These are phyloP conservation scores for Macheiramphus alcinus DNA, from an alignment of 2,113 vertebrate species.

Conservation along the genomic window DNA sequence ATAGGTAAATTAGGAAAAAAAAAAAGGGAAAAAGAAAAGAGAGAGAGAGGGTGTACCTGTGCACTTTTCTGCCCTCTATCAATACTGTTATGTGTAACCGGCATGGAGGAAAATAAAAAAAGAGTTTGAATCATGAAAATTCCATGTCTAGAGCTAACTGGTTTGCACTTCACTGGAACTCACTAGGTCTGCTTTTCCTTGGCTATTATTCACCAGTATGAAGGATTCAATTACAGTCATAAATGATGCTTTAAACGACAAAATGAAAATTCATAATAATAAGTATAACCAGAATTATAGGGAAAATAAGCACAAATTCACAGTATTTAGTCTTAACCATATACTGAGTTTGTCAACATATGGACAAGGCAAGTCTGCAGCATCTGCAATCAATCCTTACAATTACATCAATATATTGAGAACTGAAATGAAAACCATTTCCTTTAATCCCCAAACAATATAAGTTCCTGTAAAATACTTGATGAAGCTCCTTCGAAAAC, in stretches of 20 bases:
- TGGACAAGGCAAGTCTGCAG: neutral
- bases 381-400: neutral
- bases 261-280: neutral
- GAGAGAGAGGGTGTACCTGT: neutral
- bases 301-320: neutral
- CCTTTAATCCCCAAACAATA: neutral
- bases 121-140: neutral
- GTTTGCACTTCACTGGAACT: neutral
- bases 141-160: neutral
- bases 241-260: neutral
- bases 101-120: neutral
- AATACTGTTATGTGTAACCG: neutral
- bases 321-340: neutral
- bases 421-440: neutral
- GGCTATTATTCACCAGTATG: neutral
- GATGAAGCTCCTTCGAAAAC: neutral
- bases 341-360: neutral
- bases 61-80: accelerated
- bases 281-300: neutral
- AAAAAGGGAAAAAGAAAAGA: too few relatives aligned
- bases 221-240: neutral
- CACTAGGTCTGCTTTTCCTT: neutral
- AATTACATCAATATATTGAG: neutral
- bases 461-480: neutral
- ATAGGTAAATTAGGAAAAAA: neutral